Percentiles rank a stretch among this genome's conserved stretches.
These are phyloP conservation scores for Ciconia maguari DNA, from an alignment of 2,113 vertebrate genomes.

Conservation along the genomic window DNA sequence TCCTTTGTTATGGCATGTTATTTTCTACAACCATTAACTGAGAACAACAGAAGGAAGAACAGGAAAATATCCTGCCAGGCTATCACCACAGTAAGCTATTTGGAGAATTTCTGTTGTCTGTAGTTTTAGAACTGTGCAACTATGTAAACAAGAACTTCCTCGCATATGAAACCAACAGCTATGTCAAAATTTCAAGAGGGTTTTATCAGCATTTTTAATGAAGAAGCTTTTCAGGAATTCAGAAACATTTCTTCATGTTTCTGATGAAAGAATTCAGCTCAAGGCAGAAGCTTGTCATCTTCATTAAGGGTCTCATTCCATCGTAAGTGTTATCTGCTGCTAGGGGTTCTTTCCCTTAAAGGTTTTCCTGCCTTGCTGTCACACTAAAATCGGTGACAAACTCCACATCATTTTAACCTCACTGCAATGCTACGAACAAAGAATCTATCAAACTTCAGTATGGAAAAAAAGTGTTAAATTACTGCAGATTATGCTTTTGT, in stretches of 20 bases:
- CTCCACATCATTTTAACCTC: background rate
- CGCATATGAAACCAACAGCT: background rate
- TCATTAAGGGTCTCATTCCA: background rate
- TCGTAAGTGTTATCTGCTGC: background rate
- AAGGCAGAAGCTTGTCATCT: background rate
- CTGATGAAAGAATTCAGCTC: background rate
- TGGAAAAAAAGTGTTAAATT: background rate
- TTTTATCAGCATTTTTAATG: conserved; percentile 1
- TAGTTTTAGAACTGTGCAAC: background rate
- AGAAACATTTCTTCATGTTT: background rate
- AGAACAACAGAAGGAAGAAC: background rate
- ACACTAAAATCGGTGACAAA: background rate
- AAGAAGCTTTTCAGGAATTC: background rate
- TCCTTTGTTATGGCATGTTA: background rate
- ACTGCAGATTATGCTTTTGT: background rate
- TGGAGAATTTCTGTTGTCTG: background rate
- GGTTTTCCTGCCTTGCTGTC: background rate
- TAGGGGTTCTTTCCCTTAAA: background rate
- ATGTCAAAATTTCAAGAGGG: background rate
- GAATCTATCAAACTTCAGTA: background rate
- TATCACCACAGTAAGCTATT: background rate
- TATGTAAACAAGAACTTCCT: background rate
- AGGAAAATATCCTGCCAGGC: background rate
- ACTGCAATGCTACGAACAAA: background rate
- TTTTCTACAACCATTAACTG: background rate